Conservation (phyloP, 2,888 invertebrate genomes). For the Thyatira batis region DNA sequence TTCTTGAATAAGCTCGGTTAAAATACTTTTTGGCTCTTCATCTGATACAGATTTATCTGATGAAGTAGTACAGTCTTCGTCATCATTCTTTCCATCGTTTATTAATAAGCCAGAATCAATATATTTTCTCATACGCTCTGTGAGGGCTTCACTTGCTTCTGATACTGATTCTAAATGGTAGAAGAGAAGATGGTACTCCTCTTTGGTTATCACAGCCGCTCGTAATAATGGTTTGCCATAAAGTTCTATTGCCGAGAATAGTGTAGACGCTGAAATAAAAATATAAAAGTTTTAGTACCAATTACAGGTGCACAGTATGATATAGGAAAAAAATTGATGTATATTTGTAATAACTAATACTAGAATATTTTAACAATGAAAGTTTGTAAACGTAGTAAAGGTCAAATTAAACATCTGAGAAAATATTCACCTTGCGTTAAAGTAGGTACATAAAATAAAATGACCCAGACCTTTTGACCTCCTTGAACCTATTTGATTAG, state of each 20-base stretch:
- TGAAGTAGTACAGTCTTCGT: constrained; percentile 39
- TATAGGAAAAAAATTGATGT: not conserved
- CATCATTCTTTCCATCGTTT: constrained; percentile 47
- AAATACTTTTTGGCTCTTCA: constrained; percentile 65
- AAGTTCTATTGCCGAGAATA: constrained; percentile 84
- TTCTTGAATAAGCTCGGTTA: constrained; percentile 73
- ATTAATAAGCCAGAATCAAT: constrained; percentile 76
- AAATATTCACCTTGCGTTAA: constrained; percentile 64
- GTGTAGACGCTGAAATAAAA: constrained; percentile 75
- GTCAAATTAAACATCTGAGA: constrained; percentile 45
- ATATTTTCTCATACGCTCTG: constrained; percentile 76
- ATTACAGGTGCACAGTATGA: not conserved
- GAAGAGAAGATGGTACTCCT: constrained; percentile 80
- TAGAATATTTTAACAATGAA: constrained; percentile 32
- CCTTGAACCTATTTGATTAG: constrained; percentile 31
- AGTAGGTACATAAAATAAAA: constrained; percentile 50
- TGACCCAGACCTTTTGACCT: constrained; percentile 56
- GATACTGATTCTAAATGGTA: constrained; percentile 78
- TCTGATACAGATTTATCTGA: constrained; percentile 44
- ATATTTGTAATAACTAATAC: constrained; percentile 30
- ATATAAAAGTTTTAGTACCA: not conserved
- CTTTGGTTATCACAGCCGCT: constrained; percentile 75
- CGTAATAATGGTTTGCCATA: constrained; percentile 84
- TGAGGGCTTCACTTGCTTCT: constrained; percentile 73
- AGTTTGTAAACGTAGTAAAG: constrained; percentile 49